Percentiles rank a stretch among this genome's conserved stretches.
Evolutionary conservation across 2,113 vertebrate species (phyloP).

Genomic region (Dromiciops gliroides): DNA sequence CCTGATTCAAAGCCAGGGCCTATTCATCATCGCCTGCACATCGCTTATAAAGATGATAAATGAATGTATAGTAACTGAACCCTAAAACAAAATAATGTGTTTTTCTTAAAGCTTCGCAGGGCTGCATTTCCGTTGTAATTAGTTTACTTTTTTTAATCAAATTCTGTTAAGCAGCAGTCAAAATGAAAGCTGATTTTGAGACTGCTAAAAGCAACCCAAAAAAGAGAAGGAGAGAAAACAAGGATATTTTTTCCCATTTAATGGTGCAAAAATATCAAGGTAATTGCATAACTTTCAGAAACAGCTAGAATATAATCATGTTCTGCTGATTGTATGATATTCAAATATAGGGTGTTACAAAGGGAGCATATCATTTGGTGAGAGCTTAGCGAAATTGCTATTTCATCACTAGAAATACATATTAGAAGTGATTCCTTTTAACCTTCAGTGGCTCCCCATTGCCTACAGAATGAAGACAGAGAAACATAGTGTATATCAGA

Average conservation of each 20-base stretch:
- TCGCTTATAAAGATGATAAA: slow-evolving; percentile 87
- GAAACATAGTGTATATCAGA: background rate
- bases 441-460: background rate
- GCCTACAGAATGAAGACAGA: background rate
- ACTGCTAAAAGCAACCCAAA: slow-evolving; percentile 54
- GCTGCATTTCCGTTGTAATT: slow-evolving; percentile 84
- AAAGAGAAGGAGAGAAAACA: slow-evolving; percentile 49
- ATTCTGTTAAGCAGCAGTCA: slow-evolving; percentile 78
- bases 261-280: slow-evolving; percentile 59
- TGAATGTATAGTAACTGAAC: slow-evolving; percentile 85
- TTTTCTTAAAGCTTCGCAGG: slow-evolving; percentile 82
- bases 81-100: slow-evolving; percentile 85
- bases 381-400: slow-evolving; percentile 38
- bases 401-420: slow-evolving; percentile 48
- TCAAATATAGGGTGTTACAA: slow-evolving; percentile 45
- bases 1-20: slow-evolving; percentile 83
- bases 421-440: slow-evolving; percentile 33
- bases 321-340: slow-evolving; percentile 55
- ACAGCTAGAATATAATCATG: slow-evolving; percentile 30
- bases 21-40: slow-evolving; percentile 85
- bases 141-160: slow-evolving; percentile 84
- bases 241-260: slow-evolving; percentile 61
- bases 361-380: slow-evolving; percentile 28
- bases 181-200: slow-evolving; percentile 80
- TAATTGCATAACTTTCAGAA: slow-evolving; percentile 44